A percentile compares a stretch with the other conserved stretches of the same genome.
These are phyloP conservation scores for Copsychus sechellarum DNA, from an alignment of 2,113 vertebrate genomes.

Conservation along the genomic window DNA sequence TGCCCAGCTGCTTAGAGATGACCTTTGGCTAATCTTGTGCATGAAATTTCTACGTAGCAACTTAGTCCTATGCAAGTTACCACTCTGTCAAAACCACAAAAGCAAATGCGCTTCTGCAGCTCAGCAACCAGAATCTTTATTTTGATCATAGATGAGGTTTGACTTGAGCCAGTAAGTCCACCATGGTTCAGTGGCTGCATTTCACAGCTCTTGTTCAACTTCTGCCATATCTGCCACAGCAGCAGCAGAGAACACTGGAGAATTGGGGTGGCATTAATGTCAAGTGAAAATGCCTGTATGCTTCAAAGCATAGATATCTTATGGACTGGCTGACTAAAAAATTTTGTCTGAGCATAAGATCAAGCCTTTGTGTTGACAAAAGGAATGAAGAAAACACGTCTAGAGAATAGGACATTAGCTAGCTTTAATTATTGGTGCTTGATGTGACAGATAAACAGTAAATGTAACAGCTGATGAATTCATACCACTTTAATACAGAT, in stretches of 20 bases:
- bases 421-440: neutral
- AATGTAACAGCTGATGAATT: neutral
- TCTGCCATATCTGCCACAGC: neutral
- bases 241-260: neutral
- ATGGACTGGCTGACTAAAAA: neutral
- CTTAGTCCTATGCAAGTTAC: neutral
- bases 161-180: neutral
- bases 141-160: neutral
- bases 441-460: neutral
- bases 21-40: neutral
- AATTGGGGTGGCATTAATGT: neutral
- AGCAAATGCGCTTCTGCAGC: rapidly evolving
- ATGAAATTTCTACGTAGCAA: neutral
- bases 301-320: neutral
- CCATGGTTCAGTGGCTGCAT: neutral
- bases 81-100: neutral
- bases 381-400: neutral
- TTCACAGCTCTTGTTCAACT: neutral
- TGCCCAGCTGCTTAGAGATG: neutral
- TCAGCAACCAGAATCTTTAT: neutral
- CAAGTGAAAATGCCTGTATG: neutral
- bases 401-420: neutral
- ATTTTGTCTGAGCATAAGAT: neutral
- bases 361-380: neutral
- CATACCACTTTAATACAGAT: neutral